Evolutionary conservation across 2,888 invertebrate genomes (phyloP), one percentile per base, ranked within the genome.

Genomic region (Hirtodrosophila histrioides): DNA sequence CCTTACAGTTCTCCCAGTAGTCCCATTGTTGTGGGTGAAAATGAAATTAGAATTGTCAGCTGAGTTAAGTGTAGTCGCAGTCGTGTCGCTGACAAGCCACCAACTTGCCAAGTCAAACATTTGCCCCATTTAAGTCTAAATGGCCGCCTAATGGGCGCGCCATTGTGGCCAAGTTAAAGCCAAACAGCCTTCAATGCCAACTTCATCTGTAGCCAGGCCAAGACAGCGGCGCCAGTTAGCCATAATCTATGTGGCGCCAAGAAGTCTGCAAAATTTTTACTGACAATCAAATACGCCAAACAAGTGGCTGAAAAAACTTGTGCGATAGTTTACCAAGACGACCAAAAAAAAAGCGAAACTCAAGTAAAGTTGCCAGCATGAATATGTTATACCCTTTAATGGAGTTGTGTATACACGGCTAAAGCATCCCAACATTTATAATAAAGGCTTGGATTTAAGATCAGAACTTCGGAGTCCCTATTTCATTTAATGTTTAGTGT

Each of bases 181-280:
- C 54, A 53, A 35, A 49, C 31, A 51, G 45, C 12, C 8, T 23
- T 11, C 48, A 39, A 43, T 17, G 41, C 2, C 45, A 39, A 40
- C 63, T 51, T 31, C 17, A 40, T 24, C 31, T 46, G 8, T 40
- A 24, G 11, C 4, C 7, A 31, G 31, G 33, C n/a, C 10, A 24
- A 51, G 43, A 57, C 72, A 49, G 62, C 81, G 89, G 89, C 89
- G 89, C 89, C 89, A 89, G 73, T 78, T 77, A 65, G 76, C 82
- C 61, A 78, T 90, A 87, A 90, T 89, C 88, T 86, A 78, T 81
- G 77, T 74, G 90, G 77, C 89, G 90, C 88, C 89, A 68, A 64
- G 71, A 82, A 89, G 90, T 90, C 89, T 90, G 73, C 69, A 78
- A 88, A 78, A 87, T 84, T 88, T 87, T 88, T 89, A 87, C 88